A percentile compares a stretch with the other conserved stretches of the same genome.
These are phyloP conservation scores for Platysteira castanea DNA, from an alignment of 2,113 vertebrate genomes.

Conservation along the genomic window DNA sequence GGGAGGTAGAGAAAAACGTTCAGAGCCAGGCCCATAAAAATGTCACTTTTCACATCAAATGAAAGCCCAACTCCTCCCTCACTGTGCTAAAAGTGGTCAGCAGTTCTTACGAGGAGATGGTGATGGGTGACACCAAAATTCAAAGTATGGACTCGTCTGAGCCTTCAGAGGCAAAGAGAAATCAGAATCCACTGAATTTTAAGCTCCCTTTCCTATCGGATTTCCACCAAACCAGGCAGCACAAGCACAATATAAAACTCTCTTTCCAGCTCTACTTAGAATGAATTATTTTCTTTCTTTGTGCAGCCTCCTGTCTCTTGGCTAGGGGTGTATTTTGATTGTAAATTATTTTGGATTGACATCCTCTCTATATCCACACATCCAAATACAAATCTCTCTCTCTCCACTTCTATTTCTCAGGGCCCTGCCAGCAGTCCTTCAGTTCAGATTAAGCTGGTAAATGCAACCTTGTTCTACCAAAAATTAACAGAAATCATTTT, in stretches of 20 bases:
- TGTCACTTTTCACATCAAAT: background rate
- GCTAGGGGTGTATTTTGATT: background rate
- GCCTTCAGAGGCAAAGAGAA: background rate
- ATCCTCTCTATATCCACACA: background rate
- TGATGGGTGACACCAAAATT: background rate
- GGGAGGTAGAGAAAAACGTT: background rate
- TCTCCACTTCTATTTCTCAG: background rate
- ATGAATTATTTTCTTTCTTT: slow-evolving; percentile 4
- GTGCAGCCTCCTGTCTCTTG: background rate
- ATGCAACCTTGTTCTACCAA: background rate
- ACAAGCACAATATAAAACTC: background rate
- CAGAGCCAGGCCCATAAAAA: background rate
- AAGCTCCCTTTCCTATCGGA: background rate
- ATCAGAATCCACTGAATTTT: background rate
- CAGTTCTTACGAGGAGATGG: background rate
- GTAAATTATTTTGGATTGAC: slow-evolving; percentile 1
- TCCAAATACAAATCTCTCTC: background rate
- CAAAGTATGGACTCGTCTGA: background rate
- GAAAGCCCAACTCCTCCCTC: background rate
- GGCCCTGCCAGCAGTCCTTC: background rate
- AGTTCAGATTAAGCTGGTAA: background rate
- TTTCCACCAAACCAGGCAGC: background rate
- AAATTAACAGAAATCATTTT: background rate
- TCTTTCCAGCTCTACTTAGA: background rate
- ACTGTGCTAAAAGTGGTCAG: background rate